These are phyloP conservation scores for Chloroclysta siterata DNA, from an alignment of 2,888 invertebrate species.

Conservation along the genomic window DNA sequence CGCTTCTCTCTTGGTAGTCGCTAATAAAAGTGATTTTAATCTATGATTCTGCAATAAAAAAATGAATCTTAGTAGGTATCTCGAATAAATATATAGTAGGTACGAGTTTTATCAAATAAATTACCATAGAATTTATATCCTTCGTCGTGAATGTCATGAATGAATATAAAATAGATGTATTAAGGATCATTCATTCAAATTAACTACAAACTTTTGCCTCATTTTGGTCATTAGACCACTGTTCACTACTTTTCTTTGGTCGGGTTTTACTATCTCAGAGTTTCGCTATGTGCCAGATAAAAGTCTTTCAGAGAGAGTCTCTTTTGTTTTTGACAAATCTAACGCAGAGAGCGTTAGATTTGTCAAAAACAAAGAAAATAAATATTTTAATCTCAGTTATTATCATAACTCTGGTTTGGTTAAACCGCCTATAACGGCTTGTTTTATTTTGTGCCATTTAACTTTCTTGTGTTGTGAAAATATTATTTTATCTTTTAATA, in stretches of 20 bases:
- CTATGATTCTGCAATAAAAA: not conserved
- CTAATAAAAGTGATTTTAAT: slow-evolving; percentile 25
- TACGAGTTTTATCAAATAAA: not conserved
- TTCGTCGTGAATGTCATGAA: not conserved
- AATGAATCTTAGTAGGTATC: not conserved
- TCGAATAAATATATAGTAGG: not conserved
- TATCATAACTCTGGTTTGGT: too few species aligned
- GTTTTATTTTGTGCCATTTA: slow-evolving; percentile 1
- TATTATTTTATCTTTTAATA: not conserved
- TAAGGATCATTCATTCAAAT: not conserved
- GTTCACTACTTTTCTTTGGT: not conserved
- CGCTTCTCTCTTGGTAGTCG: slow-evolving; percentile 51
- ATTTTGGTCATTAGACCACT: not conserved
- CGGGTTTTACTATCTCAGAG: too few species aligned
- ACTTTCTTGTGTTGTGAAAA: not conserved
- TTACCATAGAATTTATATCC: not conserved
- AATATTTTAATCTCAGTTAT: too few species aligned
- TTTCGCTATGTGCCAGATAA: too few species aligned
- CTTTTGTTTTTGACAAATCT: too few species aligned
- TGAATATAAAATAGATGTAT: not conserved
- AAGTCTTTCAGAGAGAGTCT: too few species aligned
- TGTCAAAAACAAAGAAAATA: too few species aligned
- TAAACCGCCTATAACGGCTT: not conserved
- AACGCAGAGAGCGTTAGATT: too few species aligned
- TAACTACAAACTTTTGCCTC: not conserved